Evolutionary conservation across 37 sponge, comb jelly and placozoan species (phyloP), one percentile per base, ranked within the genome.

Genomic region (Dysidea cf. avara): DNA sequence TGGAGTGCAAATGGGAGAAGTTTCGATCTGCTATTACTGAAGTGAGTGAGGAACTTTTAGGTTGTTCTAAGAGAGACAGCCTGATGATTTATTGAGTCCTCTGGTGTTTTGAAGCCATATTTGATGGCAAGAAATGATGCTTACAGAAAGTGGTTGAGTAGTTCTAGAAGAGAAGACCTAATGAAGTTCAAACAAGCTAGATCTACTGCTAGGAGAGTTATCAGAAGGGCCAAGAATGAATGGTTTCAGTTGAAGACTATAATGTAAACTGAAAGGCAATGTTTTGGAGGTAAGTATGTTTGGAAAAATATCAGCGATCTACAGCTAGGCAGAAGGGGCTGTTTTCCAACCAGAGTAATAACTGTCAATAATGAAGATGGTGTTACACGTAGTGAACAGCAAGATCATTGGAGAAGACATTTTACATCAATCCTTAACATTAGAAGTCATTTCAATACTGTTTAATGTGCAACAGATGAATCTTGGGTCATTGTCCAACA

Each of bases 81-180:
- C 74, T 37, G 74, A 73, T 71, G 72, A 58, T 71, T 53, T 29
- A 55, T 16, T 14, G 57, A 71, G 28, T 16, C 20, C 18, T 59
- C 7, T 9, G 21, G 16, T 2, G 61, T 6, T 22, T 2, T 73
- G 24, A 13, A 9, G 17, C 29, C 17, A 11, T 58, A 11, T 24
- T 26, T 58, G n/a, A n/a, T 12, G 29, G 25, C 11, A 58, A 58
- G 61, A 29, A 58, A 58, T n/a, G 24, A 11, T 13, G n/a, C 25
- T 24, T 58, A 26, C 25, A 24, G 25, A 9, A 58, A n/a, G 25
- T 58, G 61, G 61, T 14, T 58, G 61, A 58, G 61, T 21, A 26
- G 29, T 26, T 26, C 29, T 11, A 13, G 25, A 29, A 58, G 9
- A 12, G 25, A 29, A 26, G 61, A 58, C 25, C 17, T 24, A 14